phyloP scores from a whole-genome alignment of 2,113 vertebrate species.

The Caranx ignobilis region DNA sequence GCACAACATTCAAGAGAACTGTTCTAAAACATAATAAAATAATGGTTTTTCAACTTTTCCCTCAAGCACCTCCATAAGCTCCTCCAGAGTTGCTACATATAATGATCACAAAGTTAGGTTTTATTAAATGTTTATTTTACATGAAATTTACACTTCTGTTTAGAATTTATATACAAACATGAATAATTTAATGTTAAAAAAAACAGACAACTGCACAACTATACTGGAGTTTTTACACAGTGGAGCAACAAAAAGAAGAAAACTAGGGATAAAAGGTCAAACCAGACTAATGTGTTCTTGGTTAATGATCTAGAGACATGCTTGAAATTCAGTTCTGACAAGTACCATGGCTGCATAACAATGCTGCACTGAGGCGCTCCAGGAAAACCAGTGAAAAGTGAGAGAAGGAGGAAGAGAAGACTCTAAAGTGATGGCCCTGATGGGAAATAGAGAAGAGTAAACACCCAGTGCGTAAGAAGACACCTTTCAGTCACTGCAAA shows the following conservation, averaged over 20 bases:
- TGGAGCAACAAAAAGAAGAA: slow-evolving; percentile 39
- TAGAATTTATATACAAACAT: slow-evolving; percentile 60
- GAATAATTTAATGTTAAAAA: slow-evolving; percentile 80
- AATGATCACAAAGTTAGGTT: background rate
- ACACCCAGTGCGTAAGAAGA: slow-evolving; percentile 24
- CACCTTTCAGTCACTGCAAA: slow-evolving; percentile 13
- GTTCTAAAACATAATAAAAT: too few species aligned
- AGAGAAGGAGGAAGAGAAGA: background rate
- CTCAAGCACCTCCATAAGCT: too few species aligned
- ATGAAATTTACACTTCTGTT: slow-evolving; percentile 66
- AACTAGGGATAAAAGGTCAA: slow-evolving; percentile 42
- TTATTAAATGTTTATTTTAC: slow-evolving; percentile 70
- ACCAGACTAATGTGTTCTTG: slow-evolving; percentile 41
- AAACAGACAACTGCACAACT: slow-evolving; percentile 23
- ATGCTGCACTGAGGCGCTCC: slow-evolving; percentile 9
- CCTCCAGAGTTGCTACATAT: too few species aligned
- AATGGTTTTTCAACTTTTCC: too few species aligned
- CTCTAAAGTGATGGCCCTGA: background rate
- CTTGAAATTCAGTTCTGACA: slow-evolving; percentile 39
- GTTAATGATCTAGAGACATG: slow-evolving; percentile 38
- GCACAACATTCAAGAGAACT: too few species aligned
- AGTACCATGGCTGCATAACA: slow-evolving; percentile 55
- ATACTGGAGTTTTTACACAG: slow-evolving; percentile 69
- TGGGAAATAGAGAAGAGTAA: slow-evolving; percentile 15
- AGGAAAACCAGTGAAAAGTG: slow-evolving; percentile 10